A percentile compares a stretch with the other conserved stretches of the same genome.
Evolutionary conservation across 2,797 vertebrate species (phyloP).

Genomic region (Phrynocephalus vlangalii): DNA sequence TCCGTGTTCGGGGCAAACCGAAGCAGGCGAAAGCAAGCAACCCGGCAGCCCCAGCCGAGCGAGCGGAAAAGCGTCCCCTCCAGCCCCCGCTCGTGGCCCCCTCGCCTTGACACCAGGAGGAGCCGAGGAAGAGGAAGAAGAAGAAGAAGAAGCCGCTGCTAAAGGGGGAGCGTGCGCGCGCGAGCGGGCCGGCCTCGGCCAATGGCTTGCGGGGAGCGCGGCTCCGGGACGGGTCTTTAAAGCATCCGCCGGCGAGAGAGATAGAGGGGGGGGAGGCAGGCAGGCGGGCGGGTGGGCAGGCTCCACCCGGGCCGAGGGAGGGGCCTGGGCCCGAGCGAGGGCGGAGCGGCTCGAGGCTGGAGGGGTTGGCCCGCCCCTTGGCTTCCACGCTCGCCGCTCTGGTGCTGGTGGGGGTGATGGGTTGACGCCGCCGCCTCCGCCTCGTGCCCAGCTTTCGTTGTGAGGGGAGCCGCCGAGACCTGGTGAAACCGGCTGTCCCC

Average conservation of each 20-base stretch:
- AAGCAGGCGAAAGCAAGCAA: too few species aligned
- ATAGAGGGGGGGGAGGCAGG: neutral
- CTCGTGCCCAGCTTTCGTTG: neutral
- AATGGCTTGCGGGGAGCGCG: constrained; percentile 10
- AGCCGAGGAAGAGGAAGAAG: too few species aligned
- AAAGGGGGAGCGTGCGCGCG: neutral
- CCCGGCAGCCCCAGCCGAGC: too few species aligned
- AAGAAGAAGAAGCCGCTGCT: neutral
- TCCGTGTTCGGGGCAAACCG: too few species aligned
- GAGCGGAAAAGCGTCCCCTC: too few species aligned
- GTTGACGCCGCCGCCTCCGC: accelerated
- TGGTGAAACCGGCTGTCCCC: neutral
- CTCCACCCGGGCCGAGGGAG: neutral
- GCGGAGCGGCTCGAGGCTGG: neutral
- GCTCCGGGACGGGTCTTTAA: neutral
- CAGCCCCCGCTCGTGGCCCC: neutral
- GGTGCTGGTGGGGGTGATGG: neutral
- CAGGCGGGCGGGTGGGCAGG: too few species aligned
- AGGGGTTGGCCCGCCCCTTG: neutral
- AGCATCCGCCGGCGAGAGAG: constrained; percentile 8
- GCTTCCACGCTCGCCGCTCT: too few species aligned
- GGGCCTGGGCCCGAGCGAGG: neutral
- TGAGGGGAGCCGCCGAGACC: too few species aligned
- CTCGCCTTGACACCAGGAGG: neutral
- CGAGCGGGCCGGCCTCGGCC: constrained; percentile 3